Percentiles rank a stretch among this genome's conserved stretches.
Evolutionary conservation across 2,888 invertebrate species (phyloP).

Genomic region (Pasiphila rectangulata): DNA sequence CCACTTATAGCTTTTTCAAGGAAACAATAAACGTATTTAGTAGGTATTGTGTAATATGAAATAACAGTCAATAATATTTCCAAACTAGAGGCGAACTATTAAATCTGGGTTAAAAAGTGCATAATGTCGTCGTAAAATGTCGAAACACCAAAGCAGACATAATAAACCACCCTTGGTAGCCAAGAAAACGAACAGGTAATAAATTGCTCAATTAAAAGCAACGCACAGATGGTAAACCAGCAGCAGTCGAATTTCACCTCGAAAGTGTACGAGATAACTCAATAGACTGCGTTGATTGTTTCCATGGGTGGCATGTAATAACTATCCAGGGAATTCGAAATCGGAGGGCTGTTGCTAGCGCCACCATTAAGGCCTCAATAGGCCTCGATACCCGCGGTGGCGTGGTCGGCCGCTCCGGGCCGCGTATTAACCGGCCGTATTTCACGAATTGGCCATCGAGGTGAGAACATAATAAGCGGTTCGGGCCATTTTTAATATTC

Average conservation of each 20-base stretch:
- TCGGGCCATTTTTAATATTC: conserved; percentile 79
- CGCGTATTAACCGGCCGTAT: conserved; percentile 74
- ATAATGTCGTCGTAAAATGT: neutral
- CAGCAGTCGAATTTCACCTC: neutral
- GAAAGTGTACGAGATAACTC: conserved; percentile 1
- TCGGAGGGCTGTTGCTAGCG: conserved; percentile 44
- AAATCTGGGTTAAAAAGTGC: neutral
- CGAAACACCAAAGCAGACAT: conserved; percentile 1
- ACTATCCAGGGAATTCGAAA: conserved; percentile 25
- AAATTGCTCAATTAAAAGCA: conserved; percentile 24
- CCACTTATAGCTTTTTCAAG: no score
- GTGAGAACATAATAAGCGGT: conserved; percentile 81
- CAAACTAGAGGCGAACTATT: no score
- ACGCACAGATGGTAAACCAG: conserved; percentile 16
- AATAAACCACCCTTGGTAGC: conserved; percentile 11
- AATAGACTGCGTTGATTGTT: conserved; percentile 19
- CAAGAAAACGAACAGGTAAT: conserved; percentile 19
- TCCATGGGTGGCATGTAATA: conserved; percentile 32
- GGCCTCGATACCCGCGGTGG: conserved; percentile 45
- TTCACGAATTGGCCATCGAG: conserved; percentile 73
- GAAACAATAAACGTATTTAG: no score
- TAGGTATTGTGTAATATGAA: no score
- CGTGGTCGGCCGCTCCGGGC: conserved; percentile 47
- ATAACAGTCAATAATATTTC: no score
- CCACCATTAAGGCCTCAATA: conserved; percentile 61